Conservation (phyloP, 2,797 vertebrate genomes). For the Enteromius trimaculatus region DNA sequence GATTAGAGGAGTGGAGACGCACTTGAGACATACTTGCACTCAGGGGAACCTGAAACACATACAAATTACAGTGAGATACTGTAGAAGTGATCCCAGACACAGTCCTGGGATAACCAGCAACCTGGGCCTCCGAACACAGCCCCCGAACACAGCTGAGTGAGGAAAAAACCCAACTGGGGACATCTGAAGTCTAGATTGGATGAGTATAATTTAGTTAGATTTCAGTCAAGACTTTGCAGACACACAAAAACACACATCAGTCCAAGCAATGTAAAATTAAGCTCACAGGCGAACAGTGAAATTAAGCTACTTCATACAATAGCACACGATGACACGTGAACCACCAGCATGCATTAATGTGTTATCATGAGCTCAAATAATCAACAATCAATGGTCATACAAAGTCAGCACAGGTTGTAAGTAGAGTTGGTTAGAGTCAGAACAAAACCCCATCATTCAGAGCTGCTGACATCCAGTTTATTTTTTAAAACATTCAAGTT, state of each 20-base stretch:
- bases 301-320: background rate
- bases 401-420: background rate
- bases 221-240: background rate
- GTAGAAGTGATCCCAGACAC: background rate
- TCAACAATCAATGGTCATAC: background rate
- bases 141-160: background rate
- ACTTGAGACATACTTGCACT: conserved; percentile 92
- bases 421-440: background rate
- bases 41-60: conserved; percentile 85
- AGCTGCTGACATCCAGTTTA: background rate
- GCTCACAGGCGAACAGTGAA: background rate
- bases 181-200: background rate
- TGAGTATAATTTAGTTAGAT: background rate
- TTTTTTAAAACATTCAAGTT: no score
- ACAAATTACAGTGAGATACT: background rate
- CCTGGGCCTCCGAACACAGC: background rate
- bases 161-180: no score
- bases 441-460: background rate
- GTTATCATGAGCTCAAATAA: background rate
- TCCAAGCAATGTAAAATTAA: conserved; percentile 2
- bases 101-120: background rate
- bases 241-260: conserved; percentile 10
- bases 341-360: background rate
- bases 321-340: background rate
- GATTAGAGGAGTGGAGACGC: conserved; percentile 96